These are phyloP conservation scores for Sciurus carolinensis DNA, from an alignment of 2,797 vertebrate genomes.

Conservation along the genomic window DNA sequence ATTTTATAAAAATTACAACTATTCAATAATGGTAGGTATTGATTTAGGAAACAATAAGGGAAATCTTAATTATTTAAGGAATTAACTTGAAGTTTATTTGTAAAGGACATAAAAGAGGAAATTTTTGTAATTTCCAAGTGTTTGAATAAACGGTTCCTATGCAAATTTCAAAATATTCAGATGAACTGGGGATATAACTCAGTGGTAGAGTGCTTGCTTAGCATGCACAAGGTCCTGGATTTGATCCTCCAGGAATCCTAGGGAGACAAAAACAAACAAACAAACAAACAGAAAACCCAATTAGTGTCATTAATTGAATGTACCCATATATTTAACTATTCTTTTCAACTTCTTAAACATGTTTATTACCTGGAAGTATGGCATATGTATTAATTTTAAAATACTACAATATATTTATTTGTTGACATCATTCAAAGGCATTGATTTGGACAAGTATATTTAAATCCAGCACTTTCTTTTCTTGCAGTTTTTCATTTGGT, in stretches of 20 bases:
- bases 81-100: not conserved
- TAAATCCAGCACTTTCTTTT: not conserved
- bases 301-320: not conserved
- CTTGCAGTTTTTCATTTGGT: not conserved
- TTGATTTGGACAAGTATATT: not conserved
- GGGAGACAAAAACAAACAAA: not conserved
- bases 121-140: not conserved
- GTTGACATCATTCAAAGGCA: not conserved
- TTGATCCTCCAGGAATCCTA: not conserved
- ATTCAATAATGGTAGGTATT: not conserved
- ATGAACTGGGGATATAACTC: not conserved
- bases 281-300: not conserved
- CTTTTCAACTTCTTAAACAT: not conserved
- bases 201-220: not conserved
- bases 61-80: not conserved
- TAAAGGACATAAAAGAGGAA: not conserved
- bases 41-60: not conserved
- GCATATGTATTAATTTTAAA: conserved; percentile 25
- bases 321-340: not conserved
- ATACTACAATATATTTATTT: not conserved
- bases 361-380: not conserved
- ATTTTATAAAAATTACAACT: not conserved
- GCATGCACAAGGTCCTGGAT: accelerated
- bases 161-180: not conserved
- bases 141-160: not conserved